Evolutionary conservation across 2,113 vertebrate species (phyloP).

Genomic region (Oryctolagus cuniculus): mOryCun1.1 NC_091449.1:1330501-1331000

Average conservation of each 20-base stretch:
- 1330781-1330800: conserved; percentile 26
- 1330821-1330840: no score
- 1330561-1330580: neutral
- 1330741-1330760: neutral
- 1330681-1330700: neutral
- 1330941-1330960: no score
- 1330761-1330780: neutral
- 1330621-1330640: neutral
- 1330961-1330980: no score
- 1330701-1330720: neutral
- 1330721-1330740: neutral
- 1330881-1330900: no score
- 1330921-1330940: no score
- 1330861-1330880: no score
- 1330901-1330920: no score
- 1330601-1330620: conserved; percentile 10
- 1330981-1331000: no score
- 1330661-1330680: neutral
- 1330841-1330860: no score
- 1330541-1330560: neutral
- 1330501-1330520: neutral
- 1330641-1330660: neutral
- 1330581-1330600: neutral
- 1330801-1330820: neutral
- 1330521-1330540: neutral